A percentile compares a stretch with the other conserved stretches of the same genome.
Evolutionary conservation across 35 echinoderm and acorn worm species (phyloP).

Genomic region (Heliocidaris tuberculata): DNA sequence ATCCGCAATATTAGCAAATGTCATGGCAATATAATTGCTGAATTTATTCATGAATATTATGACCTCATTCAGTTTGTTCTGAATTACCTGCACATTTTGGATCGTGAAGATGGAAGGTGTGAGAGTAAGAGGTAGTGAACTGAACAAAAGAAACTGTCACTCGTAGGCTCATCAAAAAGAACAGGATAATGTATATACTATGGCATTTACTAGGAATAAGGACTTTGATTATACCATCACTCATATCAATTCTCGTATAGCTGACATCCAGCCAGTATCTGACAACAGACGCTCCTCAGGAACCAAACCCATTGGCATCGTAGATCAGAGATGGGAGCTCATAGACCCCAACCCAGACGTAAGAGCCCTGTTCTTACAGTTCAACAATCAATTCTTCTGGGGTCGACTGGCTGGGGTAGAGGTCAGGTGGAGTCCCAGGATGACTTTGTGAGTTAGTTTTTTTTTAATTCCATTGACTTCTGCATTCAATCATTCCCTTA

Average conservation of each 20-base stretch:
- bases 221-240: not conserved
- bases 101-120: not conserved
- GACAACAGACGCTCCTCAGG: not conserved
- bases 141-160: not conserved
- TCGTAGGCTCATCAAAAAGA: not conserved
- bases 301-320: conserved; percentile 7
- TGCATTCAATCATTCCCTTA: not conserved
- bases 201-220: not conserved
- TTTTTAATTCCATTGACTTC: not conserved
- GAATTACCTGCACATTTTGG: not conserved
- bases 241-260: not conserved
- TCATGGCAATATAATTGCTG: not conserved
- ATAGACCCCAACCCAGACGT: conserved; percentile 88
- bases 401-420: conserved; percentile 84
- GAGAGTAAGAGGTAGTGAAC: not conserved
- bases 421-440: conserved; percentile 96
- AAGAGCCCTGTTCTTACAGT: conserved; percentile 88
- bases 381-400: conserved; percentile 87
- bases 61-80: not conserved
- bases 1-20: not conserved
- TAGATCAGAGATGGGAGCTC: conserved; percentile 72
- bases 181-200: not conserved
- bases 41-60: not conserved
- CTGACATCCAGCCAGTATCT: not conserved
- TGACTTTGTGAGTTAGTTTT: conserved; percentile 85